A percentile compares a stretch with the other conserved stretches of the same genome.
phyloP scores from a whole-genome alignment of 1,140 invertebrate genomes.

The Plodia interpunctella region DNA sequence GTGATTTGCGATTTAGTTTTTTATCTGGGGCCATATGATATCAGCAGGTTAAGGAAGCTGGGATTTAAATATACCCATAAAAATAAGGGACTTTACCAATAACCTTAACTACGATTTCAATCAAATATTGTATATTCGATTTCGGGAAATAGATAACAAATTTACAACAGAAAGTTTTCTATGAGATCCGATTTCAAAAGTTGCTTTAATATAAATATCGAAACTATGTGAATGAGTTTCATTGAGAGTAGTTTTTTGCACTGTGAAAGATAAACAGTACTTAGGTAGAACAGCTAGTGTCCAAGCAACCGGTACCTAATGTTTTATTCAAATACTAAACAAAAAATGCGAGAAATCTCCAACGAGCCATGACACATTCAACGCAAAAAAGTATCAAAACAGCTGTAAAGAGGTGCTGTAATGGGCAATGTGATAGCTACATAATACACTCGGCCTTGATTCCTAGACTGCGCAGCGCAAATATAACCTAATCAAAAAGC shows the following conservation, averaged over 20 bases:
- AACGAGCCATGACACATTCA: neutral
- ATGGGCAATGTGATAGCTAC: neutral
- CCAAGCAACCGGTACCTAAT: neutral
- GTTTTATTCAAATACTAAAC: neutral
- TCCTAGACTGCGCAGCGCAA: neutral
- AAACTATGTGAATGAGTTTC: too few relatives aligned
- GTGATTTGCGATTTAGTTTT: neutral
- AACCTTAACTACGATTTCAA: neutral
- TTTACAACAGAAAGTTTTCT: too few relatives aligned
- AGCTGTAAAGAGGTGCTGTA: slow-evolving; percentile 1
- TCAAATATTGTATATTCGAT: too few relatives aligned
- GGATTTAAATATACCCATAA: too few relatives aligned
- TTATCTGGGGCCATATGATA: neutral
- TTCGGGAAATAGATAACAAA: too few relatives aligned
- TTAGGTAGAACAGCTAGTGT: too few relatives aligned
- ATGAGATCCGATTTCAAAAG: too few relatives aligned
- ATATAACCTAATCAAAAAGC: neutral
- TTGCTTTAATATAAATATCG: too few relatives aligned
- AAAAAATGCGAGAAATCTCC: neutral
- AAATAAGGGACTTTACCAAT: neutral
- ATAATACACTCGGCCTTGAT: neutral
- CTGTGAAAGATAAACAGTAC: too few relatives aligned
- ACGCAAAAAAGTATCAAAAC: neutral
- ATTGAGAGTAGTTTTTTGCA: too few relatives aligned
- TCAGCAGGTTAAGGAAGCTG: neutral